These are phyloP conservation scores for Steatocranus sp. DNA, from an alignment of 2,797 vertebrate genomes.

Conservation along the genomic window DNA sequence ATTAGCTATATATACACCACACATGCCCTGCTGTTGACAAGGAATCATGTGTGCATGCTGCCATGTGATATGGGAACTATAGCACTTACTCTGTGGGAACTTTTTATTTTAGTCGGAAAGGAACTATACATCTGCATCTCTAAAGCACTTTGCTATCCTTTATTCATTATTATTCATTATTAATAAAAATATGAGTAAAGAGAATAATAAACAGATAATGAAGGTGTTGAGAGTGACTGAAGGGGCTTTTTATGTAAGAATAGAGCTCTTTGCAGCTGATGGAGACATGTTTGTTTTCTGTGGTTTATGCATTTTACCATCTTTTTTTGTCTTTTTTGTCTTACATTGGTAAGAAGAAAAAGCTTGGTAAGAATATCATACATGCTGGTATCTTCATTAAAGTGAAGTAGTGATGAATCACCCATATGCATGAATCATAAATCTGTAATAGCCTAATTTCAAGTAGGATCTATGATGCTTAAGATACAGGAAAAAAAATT, in stretches of 20 bases:
- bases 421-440: not conserved
- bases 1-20: not conserved
- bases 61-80: not conserved
- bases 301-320: not conserved
- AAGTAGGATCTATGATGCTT: not conserved
- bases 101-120: not conserved
- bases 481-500: fast-evolving
- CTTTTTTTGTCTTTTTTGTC: not conserved
- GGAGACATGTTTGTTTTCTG: not conserved
- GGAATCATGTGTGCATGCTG: not conserved
- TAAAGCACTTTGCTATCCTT: not conserved
- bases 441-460: not conserved
- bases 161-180: not conserved
- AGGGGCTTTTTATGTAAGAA: not conserved
- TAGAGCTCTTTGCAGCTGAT: not conserved
- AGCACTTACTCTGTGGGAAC: not conserved
- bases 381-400: not conserved
- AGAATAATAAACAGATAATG: not conserved
- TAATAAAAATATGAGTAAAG: not conserved
- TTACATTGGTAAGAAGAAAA: not conserved
- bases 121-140: not conserved
- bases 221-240: not conserved
- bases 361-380: not conserved
- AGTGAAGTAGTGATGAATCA: not conserved
- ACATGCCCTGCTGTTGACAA: not conserved